Percentiles rank a stretch among this genome's conserved stretches.
Conservation (phyloP, 2,113 vertebrate species). For the Gallinago jamesoni region DNA sequence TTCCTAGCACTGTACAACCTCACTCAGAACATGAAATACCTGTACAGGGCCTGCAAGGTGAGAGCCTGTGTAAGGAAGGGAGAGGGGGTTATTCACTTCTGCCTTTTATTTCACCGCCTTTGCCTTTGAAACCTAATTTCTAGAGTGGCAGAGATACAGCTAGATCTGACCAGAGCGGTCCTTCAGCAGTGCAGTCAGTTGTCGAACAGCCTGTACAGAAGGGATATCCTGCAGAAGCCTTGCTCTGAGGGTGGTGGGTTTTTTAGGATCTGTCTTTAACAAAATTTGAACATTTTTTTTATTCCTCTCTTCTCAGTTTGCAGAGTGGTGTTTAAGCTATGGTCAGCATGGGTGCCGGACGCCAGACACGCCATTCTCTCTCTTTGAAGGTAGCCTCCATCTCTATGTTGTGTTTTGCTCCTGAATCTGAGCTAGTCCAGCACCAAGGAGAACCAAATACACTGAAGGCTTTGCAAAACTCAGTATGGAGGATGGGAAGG, state of each 20-base stretch:
- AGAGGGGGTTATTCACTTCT: background rate
- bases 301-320: conserved; percentile 82
- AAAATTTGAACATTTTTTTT: background rate
- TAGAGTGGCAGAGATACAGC: background rate
- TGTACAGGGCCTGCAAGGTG: conserved; percentile 96
- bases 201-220: background rate
- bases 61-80: background rate
- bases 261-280: background rate
- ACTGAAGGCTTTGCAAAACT: background rate
- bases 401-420: background rate
- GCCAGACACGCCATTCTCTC: conserved; percentile 93
- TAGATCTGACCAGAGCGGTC: background rate
- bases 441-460: background rate
- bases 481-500: background rate
- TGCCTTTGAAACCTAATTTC: background rate
- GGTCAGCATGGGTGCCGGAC: conserved; percentile 93
- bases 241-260: background rate
- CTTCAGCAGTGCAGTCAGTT: background rate
- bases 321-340: conserved; percentile 97
- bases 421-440: background rate
- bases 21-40: conserved; percentile 85
- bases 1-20: conserved; percentile 89
- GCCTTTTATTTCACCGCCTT: background rate
- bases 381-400: conserved; percentile 91
- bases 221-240: background rate